phyloP scores from a whole-genome alignment of 2,888 invertebrate species.

The Orgyia antiqua region DNA sequence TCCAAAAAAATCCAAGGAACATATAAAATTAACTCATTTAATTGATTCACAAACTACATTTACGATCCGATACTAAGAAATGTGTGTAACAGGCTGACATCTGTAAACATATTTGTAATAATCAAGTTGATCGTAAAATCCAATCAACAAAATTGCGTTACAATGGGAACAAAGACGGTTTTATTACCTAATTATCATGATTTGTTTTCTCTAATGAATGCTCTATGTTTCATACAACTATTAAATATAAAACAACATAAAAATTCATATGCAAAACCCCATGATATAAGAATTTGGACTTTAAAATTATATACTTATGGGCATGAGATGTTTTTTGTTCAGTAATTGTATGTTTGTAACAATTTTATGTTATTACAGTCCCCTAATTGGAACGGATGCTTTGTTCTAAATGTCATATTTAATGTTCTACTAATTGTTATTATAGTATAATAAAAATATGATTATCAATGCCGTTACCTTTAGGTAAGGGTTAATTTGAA shows the following conservation, averaged over 20 bases:
- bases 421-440: slow-evolving; percentile 31
- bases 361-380: slow-evolving; percentile 53
- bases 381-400: slow-evolving; percentile 60
- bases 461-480: slow-evolving; percentile 8
- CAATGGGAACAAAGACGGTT: slow-evolving; percentile 58
- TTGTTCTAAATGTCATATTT: slow-evolving; percentile 50
- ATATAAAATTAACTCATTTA: slow-evolving; percentile 26
- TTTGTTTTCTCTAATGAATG: slow-evolving; percentile 71
- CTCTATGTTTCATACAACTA: slow-evolving; percentile 49
- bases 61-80: slow-evolving; percentile 19
- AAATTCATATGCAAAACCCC: neutral
- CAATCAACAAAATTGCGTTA: slow-evolving; percentile 59
- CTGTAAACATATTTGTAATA: slow-evolving; percentile 71
- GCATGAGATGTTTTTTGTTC: neutral
- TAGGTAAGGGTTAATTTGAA: slow-evolving; percentile 8
- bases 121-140: slow-evolving; percentile 56
- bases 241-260: slow-evolving; percentile 15
- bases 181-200: slow-evolving; percentile 73
- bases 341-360: slow-evolving; percentile 20
- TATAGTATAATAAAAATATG: slow-evolving; percentile 18
- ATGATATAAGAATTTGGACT: slow-evolving; percentile 16
- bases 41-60: slow-evolving; percentile 25
- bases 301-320: slow-evolving; percentile 10
- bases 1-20: slow-evolving; percentile 5
- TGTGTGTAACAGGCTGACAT: slow-evolving; percentile 26